Conservation (phyloP, 1,140 invertebrate species). For the Pissodes strobi region DNA sequence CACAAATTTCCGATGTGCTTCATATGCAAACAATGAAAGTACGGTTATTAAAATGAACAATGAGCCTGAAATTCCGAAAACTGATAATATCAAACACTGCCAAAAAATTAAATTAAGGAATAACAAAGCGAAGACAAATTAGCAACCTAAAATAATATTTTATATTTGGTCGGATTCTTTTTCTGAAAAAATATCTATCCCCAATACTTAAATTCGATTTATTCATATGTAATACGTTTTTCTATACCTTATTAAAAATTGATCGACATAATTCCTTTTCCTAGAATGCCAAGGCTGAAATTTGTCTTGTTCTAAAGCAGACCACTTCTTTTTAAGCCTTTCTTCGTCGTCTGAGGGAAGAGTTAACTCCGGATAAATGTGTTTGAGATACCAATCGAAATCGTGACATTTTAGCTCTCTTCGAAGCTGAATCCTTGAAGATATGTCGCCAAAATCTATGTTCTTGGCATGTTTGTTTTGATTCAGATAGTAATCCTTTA, state of each 20-base stretch:
- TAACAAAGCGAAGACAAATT: too few species aligned
- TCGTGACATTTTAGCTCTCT: slow-evolving; percentile 78
- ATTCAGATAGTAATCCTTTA: slow-evolving; percentile 79
- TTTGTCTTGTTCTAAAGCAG: slow-evolving; percentile 64
- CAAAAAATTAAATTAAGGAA: too few species aligned
- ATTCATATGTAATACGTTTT: too few species aligned
- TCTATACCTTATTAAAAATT: slow-evolving; percentile 73
- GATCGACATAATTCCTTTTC: slow-evolving; percentile 74
- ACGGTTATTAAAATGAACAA: too few species aligned
- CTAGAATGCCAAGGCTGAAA: slow-evolving; percentile 81
- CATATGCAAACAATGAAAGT: too few species aligned
- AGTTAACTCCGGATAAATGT: slow-evolving; percentile 84
- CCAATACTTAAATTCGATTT: too few species aligned
- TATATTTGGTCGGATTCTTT: too few species aligned
- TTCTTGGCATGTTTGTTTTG: slow-evolving; percentile 67
- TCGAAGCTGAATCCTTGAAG: slow-evolving; percentile 71
- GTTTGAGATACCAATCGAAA: slow-evolving; percentile 94
- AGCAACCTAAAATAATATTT: too few species aligned
- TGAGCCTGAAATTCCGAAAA: too few species aligned
- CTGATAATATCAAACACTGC: too few species aligned
- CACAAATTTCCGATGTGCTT: too few species aligned
- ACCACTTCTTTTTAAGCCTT: slow-evolving; percentile 65
- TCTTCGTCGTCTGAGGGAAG: slow-evolving; percentile 65
- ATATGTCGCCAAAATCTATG: slow-evolving; percentile 79
- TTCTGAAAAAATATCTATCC: too few species aligned